These are phyloP conservation scores for Campoletis sonorensis DNA, from an alignment of 1,140 invertebrate genomes.

Conservation along the genomic window DNA sequence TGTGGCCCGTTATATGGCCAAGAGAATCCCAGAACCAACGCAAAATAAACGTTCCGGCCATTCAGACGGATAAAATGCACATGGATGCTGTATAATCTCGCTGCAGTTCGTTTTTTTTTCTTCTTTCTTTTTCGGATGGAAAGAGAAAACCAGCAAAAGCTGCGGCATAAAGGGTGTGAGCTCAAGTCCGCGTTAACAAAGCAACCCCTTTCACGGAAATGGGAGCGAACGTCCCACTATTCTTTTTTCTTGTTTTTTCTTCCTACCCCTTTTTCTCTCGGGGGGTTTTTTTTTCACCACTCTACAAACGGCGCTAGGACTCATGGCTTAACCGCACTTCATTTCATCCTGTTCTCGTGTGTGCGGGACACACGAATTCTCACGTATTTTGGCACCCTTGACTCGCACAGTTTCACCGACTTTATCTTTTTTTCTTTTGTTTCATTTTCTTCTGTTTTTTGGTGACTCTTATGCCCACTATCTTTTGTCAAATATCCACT, in stretches of 20 bases:
- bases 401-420: background rate
- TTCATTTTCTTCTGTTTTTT: too few relatives aligned
- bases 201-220: constrained; percentile 1
- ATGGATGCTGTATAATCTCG: background rate
- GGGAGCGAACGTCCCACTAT: background rate
- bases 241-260: background rate
- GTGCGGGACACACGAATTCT: background rate
- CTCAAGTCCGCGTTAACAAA: background rate
- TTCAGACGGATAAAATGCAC: background rate
- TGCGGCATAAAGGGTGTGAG: background rate
- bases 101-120: too few relatives aligned
- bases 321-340: constrained; percentile 9
- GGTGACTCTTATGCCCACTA: too few relatives aligned
- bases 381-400: background rate
- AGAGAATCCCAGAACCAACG: background rate
- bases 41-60: background rate
- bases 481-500: too few relatives aligned
- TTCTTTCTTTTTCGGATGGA: background rate
- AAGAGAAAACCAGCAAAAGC: background rate
- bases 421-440: background rate
- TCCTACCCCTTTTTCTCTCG: background rate
- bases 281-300: background rate
- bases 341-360: background rate
- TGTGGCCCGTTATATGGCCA: background rate
- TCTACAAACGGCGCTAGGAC: background rate